A percentile compares a stretch with the other conserved stretches of the same genome.
These are phyloP conservation scores for Lophochroa leadbeateri DNA, from an alignment of 2,113 vertebrate species.

Conservation along the genomic window DNA sequence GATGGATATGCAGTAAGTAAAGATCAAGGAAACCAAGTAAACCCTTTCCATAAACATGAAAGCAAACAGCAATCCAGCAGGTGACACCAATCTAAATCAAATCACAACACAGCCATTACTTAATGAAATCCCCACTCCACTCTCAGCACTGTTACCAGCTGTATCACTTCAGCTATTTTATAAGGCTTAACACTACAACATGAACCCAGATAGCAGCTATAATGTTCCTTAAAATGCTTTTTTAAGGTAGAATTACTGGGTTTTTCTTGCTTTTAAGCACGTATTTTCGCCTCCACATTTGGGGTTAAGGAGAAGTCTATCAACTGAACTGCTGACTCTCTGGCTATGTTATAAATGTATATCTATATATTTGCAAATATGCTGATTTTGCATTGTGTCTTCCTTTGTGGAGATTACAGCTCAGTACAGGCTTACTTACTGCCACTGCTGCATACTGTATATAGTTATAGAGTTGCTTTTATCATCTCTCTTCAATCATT, in stretches of 20 bases:
- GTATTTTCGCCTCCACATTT: not conserved
- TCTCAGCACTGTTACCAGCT: accelerated
- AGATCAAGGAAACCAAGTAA: not conserved
- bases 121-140: not conserved
- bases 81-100: not conserved
- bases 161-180: not conserved
- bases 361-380: not conserved
- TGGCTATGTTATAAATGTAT: not conserved
- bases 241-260: not conserved
- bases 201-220: not conserved
- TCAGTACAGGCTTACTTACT: not conserved
- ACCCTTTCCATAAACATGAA: not conserved
- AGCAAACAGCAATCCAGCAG: not conserved
- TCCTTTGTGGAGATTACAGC: not conserved
- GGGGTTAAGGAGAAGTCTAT: not conserved
- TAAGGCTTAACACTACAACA: not conserved
- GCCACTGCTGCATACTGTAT: accelerated
- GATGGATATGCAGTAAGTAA: not conserved
- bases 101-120: not conserved
- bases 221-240: not conserved
- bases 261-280: not conserved
- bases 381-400: not conserved
- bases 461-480: accelerated
- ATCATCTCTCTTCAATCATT: not conserved
- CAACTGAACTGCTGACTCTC: not conserved